phyloP scores from a whole-genome alignment of 1,140 invertebrate species.

The Triops cancriformis region DNA sequence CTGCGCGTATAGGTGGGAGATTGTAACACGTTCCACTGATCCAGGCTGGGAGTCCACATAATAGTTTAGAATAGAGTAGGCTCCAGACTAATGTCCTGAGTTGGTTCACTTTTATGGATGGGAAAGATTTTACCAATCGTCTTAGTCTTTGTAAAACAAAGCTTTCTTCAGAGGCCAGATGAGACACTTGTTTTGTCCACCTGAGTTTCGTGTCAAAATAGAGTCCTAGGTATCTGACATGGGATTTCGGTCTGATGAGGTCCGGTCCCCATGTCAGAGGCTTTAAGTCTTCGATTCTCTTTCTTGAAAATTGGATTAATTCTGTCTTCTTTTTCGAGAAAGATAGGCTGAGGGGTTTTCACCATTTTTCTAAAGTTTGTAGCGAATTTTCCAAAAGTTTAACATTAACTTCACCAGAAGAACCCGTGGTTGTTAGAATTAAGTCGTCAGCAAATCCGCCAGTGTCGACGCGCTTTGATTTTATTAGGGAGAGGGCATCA shows the following conservation, averaged over 20 bases:
- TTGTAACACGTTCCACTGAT: too few species aligned
- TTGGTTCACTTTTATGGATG: too few species aligned
- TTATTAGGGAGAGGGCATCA: too few species aligned
- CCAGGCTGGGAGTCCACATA: too few species aligned
- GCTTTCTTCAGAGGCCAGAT: too few species aligned
- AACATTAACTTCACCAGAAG: background rate
- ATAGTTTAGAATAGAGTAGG: too few species aligned
- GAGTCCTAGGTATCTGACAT: slow-evolving; percentile 6
- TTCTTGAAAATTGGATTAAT: slow-evolving; percentile 13
- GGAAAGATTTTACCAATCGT: too few species aligned
- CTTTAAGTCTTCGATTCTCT: background rate
- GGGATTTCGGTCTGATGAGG: background rate
- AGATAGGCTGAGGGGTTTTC: background rate
- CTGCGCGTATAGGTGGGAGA: too few species aligned
- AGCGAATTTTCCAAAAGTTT: slow-evolving; percentile 14
- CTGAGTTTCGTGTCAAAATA: background rate
- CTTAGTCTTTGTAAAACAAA: too few species aligned
- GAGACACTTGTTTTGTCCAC: background rate
- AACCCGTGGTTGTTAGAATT: background rate
- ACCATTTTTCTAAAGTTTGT: slow-evolving; percentile 7
- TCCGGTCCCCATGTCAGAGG: slow-evolving; percentile 13
- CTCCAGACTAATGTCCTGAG: too few species aligned
- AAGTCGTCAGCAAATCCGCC: too few species aligned
- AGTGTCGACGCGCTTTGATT: too few species aligned
- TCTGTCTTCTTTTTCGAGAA: slow-evolving; percentile 14